These are phyloP conservation scores for Tetranychus urticae DNA, from an alignment of 1,140 invertebrate genomes.

Conservation along the genomic window DNA sequence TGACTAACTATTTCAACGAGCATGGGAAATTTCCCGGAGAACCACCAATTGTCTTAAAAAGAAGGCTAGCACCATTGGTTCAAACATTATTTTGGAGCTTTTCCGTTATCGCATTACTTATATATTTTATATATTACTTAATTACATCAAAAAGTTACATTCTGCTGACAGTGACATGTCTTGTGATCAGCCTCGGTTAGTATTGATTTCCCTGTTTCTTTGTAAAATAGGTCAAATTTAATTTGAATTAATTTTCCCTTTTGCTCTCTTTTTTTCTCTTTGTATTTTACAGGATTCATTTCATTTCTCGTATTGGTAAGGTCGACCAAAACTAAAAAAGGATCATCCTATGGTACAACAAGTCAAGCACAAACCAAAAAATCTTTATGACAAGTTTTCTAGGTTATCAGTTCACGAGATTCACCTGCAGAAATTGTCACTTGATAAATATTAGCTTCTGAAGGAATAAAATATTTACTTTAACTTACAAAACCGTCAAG, in stretches of 20 bases:
- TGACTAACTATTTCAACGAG: constrained; percentile 5
- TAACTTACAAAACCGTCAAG: too few species aligned
- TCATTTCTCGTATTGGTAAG: constrained; percentile 1
- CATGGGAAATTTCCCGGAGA: constrained; percentile 9
- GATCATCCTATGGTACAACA: constrained; percentile 7
- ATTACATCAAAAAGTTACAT: not conserved
- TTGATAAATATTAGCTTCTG: too few species aligned
- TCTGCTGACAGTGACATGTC: not conserved
- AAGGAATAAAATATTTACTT: too few species aligned
- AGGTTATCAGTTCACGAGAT: too few species aligned
- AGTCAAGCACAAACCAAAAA: not conserved
- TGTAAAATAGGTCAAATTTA: not conserved
- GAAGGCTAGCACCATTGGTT: constrained; percentile 1
- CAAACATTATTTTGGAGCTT: constrained; percentile 2
- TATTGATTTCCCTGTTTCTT: constrained; percentile 9
- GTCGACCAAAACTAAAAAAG: constrained; percentile 7
- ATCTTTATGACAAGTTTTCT: too few species aligned
- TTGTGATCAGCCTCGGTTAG: not conserved
- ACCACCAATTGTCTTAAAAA: not conserved
- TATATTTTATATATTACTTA: constrained; percentile 2
- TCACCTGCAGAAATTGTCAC: too few species aligned
- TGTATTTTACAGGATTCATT: not conserved
- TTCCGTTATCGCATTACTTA: not conserved
- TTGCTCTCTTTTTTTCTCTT: not conserved
- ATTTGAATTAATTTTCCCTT: not conserved